Conservation (phyloP, 2,888 invertebrate species). For the Nomada lathburiana region DNA sequence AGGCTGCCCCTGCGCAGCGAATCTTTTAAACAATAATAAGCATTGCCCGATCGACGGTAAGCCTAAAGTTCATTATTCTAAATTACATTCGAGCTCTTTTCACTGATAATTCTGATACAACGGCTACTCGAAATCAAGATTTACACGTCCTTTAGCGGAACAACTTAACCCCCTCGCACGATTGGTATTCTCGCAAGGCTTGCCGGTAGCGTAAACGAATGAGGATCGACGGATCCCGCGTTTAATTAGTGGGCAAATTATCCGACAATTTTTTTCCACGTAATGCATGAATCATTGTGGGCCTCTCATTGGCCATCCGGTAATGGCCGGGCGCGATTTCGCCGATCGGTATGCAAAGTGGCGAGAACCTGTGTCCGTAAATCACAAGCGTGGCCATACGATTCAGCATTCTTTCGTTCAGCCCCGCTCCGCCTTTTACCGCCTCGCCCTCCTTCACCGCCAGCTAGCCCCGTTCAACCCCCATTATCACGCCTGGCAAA, state of each 20-base stretch:
- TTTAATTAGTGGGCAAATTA: constrained; percentile 67
- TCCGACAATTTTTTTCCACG: constrained; percentile 69
- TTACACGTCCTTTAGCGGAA: too few species aligned
- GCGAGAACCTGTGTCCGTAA: constrained; percentile 75
- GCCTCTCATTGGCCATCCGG: constrained; percentile 60
- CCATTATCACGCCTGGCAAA: constrained; percentile 83
- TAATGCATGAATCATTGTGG: constrained; percentile 69
- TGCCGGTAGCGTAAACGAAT: background rate
- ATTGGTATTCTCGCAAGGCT: constrained; percentile 7
- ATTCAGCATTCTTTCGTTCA: constrained; percentile 71
- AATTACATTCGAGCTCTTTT: too few species aligned
- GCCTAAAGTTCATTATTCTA: too few species aligned
- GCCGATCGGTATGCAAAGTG: constrained; percentile 80
- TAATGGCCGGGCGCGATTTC: constrained; percentile 70
- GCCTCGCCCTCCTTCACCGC: constrained; percentile 32
- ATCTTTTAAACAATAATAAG: background rate
- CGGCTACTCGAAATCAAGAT: too few species aligned
- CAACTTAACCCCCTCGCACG: background rate
- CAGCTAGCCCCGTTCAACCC: constrained; percentile 67
- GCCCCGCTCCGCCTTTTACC: constrained; percentile 47
- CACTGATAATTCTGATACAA: too few species aligned
- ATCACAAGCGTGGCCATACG: constrained; percentile 75
- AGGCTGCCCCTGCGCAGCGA: background rate
- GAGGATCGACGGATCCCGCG: constrained; percentile 35
- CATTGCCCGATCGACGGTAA: too few species aligned